Percentiles rank a stretch among this genome's conserved stretches.
These are phyloP conservation scores for Ardeotis arabs DNA, from an alignment of 2,113 vertebrate genomes.

Conservation along the genomic window DNA sequence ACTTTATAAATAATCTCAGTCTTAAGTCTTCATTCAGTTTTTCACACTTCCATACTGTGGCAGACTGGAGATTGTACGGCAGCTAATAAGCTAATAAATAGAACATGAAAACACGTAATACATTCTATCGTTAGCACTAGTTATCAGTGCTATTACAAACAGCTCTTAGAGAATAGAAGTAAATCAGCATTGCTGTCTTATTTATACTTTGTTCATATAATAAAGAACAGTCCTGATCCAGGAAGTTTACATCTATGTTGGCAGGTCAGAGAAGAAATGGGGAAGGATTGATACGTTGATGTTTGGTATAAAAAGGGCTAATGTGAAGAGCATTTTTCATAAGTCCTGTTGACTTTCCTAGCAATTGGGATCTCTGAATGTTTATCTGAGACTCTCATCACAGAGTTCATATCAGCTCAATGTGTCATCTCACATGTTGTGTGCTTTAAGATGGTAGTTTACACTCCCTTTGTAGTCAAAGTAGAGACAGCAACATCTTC, in stretches of 20 bases:
- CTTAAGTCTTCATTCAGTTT: background rate
- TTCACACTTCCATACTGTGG: background rate
- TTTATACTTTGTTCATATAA: background rate
- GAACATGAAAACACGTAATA: background rate
- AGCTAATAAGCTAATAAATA: background rate
- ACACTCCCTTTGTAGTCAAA: background rate
- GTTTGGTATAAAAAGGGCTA: background rate
- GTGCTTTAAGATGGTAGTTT: background rate
- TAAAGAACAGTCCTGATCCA: background rate
- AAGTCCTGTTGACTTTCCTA: background rate
- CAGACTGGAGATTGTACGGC: background rate
- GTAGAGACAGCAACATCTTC: background rate
- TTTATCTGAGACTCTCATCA: background rate
- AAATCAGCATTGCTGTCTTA: background rate
- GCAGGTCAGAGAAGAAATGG: background rate
- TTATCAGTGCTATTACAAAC: background rate
- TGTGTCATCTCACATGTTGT: background rate
- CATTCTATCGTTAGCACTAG: background rate
- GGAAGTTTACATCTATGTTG: background rate
- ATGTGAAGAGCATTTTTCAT: background rate
- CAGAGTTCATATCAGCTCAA: background rate
- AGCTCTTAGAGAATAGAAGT: background rate
- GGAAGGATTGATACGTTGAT: background rate
- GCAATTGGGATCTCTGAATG: background rate
- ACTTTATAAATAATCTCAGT: background rate